phyloP scores from a whole-genome alignment of 1,140 invertebrate species.

The Caerostris extrusa region DNA sequence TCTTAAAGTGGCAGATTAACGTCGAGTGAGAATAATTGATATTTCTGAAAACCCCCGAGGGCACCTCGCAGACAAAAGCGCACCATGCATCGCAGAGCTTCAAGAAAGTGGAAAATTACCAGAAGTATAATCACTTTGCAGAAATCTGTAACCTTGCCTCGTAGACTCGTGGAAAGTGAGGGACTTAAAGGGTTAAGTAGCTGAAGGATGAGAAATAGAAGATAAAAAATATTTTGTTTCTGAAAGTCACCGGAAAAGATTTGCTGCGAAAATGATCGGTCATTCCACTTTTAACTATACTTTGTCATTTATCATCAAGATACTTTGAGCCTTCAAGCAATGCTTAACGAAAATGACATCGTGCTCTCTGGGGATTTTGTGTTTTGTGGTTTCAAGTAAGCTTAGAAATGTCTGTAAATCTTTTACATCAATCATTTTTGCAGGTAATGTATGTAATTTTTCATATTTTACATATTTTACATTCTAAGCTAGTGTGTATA shows the following conservation, averaged over 20 bases:
- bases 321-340: not conserved
- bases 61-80: not conserved
- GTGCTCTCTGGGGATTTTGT: not conserved
- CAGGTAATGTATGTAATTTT: too few relatives aligned
- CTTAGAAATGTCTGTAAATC: not conserved
- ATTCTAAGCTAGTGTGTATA: too few relatives aligned
- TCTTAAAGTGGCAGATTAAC: not conserved
- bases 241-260: not conserved
- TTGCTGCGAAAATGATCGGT: not conserved
- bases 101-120: slow-evolving; percentile 30
- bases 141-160: not conserved
- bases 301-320: not conserved
- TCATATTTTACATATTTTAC: too few relatives aligned
- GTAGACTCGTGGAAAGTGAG: not conserved
- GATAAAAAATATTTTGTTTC: not conserved
- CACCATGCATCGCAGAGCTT: not conserved
- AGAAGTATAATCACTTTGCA: not conserved
- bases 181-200: not conserved
- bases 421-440: too few relatives aligned
- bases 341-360: not conserved
- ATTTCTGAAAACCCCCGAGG: not conserved
- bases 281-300: not conserved
- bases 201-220: not conserved
- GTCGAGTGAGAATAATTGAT: not conserved
- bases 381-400: not conserved